Evolutionary conservation across 2,888 invertebrate genomes (phyloP).

Genomic region (Phalera bucephala): DNA sequence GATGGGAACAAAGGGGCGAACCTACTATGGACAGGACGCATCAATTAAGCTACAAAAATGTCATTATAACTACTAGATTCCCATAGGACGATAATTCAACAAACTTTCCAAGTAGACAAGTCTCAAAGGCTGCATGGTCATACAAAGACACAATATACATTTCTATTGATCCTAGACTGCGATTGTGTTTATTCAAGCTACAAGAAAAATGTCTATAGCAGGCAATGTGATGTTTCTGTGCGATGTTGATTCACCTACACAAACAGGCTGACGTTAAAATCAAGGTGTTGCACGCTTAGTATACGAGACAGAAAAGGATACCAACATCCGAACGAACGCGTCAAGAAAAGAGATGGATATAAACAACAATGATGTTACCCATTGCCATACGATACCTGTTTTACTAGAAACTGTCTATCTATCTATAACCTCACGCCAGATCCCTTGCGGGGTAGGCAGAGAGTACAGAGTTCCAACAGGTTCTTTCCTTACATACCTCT

Average conservation of each 20-base stretch:
- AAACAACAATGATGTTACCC: conserved; percentile 3
- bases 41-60: conserved; percentile 55
- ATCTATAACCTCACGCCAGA: no score
- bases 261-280: conserved; percentile 61
- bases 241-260: conserved; percentile 38
- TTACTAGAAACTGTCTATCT: no score
- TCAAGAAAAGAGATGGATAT: conserved; percentile 35
- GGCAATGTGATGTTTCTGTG: conserved; percentile 13
- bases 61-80: conserved; percentile 40
- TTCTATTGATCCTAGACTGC: conserved; percentile 12
- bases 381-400: no score
- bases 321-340: conserved; percentile 18
- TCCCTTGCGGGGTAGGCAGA: no score
- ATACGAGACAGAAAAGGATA: conserved; percentile 39
- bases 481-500: no score
- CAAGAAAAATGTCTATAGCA: conserved; percentile 20
- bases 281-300: conserved; percentile 42
- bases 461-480: no score
- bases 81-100: conserved; percentile 34
- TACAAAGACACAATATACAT: no score
- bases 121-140: conserved; percentile 14
- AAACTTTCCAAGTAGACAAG: conserved; percentile 16
- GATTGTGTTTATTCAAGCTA: conserved; percentile 12
- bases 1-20: conserved; percentile 39
- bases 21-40: conserved; percentile 30